Conservation (phyloP, 2,797 vertebrate species). For the Brachyrhaphis roseni region DNA sequence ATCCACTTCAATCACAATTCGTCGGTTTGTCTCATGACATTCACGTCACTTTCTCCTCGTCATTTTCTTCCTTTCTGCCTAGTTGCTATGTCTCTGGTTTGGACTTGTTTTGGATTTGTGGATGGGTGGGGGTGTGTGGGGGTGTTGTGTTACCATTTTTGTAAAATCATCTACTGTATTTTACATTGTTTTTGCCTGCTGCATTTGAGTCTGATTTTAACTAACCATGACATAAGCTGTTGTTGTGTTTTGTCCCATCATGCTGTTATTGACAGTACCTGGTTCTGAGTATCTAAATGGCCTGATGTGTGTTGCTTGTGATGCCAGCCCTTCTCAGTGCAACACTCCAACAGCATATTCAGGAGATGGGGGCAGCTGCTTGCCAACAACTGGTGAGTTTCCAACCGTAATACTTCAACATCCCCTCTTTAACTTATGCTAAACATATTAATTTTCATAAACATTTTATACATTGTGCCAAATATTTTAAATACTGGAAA, state of each 20-base stretch:
- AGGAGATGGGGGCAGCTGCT: slow-evolving; percentile 5
- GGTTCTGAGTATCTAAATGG: neutral
- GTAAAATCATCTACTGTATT: too few species aligned
- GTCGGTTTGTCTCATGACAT: too few species aligned
- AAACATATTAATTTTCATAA: neutral
- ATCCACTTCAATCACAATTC: too few species aligned
- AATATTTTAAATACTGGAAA: neutral
- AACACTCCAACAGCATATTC: neutral
- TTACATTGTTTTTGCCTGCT: too few species aligned
- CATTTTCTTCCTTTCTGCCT: too few species aligned
- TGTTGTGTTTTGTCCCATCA: neutral
- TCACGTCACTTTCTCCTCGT: too few species aligned
- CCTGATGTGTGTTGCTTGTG: neutral
- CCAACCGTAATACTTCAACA: neutral
- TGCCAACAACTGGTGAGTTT: slow-evolving; percentile 21
- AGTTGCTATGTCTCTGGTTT: too few species aligned
- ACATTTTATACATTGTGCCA: neutral
- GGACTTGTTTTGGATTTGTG: too few species aligned
- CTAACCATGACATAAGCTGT: too few species aligned
- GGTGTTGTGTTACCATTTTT: too few species aligned
- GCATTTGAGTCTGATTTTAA: too few species aligned
- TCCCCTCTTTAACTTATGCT: neutral
- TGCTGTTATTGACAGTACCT: neutral
- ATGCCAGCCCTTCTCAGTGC: neutral
- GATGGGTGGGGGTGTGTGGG: too few species aligned